These are phyloP conservation scores for Eristalis pertinax DNA, from an alignment of 2,888 invertebrate genomes.

Conservation along the genomic window DNA sequence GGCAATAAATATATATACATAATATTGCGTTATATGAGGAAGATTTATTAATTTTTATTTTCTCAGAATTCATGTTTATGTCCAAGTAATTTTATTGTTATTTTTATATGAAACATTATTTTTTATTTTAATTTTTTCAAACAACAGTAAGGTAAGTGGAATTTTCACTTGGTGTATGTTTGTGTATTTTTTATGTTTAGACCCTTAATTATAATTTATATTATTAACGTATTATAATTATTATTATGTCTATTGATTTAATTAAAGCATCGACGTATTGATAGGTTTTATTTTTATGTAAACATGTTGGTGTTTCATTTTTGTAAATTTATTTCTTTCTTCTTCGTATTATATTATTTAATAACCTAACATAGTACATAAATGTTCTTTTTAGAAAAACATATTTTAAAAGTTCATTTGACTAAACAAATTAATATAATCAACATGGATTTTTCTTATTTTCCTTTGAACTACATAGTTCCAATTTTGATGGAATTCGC, in stretches of 20 bases:
- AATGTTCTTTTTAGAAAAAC: conserved; percentile 23
- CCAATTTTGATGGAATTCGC: conserved; percentile 35
- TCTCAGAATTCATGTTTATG: conserved; percentile 19
- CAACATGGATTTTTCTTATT: conserved; percentile 40
- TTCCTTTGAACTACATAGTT: conserved; percentile 41
- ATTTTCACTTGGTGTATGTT: conserved; percentile 51
- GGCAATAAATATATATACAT: conserved; percentile 61
- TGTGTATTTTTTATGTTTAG: conserved; percentile 48
- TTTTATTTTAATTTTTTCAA: conserved; percentile 4
- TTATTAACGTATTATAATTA: conserved; percentile 36
- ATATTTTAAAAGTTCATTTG: conserved; percentile 44
- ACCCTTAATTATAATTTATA: conserved; percentile 24
- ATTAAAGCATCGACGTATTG: conserved; percentile 69
- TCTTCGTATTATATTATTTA: conserved; percentile 13
- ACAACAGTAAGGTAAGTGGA: conserved; percentile 55
- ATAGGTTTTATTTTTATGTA: conserved; percentile 59
- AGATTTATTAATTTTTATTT: conserved; percentile 46
- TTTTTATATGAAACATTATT: conserved; percentile 32
- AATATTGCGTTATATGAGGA: conserved; percentile 46
- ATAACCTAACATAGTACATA: conserved; percentile 42
- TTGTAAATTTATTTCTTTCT: conserved; percentile 8
- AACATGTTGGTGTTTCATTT: conserved; percentile 59
- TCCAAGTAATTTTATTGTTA: conserved; percentile 19
- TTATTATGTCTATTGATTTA: conserved; percentile 61
- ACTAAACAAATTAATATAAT: conserved; percentile 62